Conservation (phyloP, 2,797 vertebrate species). For the Micrastur ruficollis region DNA sequence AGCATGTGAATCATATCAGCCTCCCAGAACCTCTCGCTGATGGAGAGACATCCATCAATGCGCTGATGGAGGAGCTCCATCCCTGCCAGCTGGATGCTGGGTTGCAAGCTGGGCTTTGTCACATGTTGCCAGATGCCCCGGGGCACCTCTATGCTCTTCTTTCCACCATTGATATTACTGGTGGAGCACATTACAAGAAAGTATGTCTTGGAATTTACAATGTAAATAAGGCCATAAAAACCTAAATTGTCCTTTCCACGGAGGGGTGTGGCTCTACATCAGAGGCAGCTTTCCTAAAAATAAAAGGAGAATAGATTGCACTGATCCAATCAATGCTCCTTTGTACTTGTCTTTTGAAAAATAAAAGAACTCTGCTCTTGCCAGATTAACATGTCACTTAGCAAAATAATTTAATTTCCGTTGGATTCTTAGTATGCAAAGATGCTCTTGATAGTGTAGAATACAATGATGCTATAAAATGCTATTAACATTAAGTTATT, state of each 20-base stretch:
- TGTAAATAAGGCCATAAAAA: neutral
- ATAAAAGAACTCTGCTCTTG: neutral
- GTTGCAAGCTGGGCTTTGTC: neutral
- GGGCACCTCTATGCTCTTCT: neutral
- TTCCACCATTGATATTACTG: neutral
- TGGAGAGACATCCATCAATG: neutral
- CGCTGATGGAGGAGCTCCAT: neutral
- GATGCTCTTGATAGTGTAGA: neutral
- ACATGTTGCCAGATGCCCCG: accelerated
- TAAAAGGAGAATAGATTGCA: neutral
- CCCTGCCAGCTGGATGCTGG: neutral
- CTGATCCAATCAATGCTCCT: neutral
- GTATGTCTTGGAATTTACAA: neutral
- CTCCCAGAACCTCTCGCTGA: neutral
- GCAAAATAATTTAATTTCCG: neutral
- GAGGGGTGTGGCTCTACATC: neutral
- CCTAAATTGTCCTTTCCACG: neutral
- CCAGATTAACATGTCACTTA: neutral
- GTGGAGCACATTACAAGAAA: neutral
- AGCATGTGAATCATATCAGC: neutral
- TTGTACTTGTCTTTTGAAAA: neutral
- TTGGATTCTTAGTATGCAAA: neutral
- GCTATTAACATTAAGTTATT: neutral
- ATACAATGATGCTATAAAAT: neutral
- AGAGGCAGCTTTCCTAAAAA: neutral